Base-by-base conservation (phyloP, 2,797 vertebrate genomes). In the Megaceryle alcyon region DNA sequence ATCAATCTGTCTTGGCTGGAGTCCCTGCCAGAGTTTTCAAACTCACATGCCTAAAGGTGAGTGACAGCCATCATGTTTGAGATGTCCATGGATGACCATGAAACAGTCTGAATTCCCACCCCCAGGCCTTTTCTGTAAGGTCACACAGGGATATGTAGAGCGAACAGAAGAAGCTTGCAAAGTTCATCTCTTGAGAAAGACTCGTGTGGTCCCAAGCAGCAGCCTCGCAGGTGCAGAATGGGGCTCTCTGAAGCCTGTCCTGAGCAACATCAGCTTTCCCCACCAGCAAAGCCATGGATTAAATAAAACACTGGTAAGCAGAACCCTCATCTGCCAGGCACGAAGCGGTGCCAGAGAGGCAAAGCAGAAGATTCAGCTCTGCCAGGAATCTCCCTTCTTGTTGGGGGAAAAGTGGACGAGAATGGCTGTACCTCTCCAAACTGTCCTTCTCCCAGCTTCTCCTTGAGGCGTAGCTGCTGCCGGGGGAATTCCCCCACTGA, bases 401-500 rank as follows among this genome's bases (percentile, higher is more conserved):
- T 19, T 6, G n/a, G 12, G 65, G 81, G 8, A 23, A 6, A 14
- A 7, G 6, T 14, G 17, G 35, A 61, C 71, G 22, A 14, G 41
- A n/a, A 28, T 1, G 33, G 82, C 80, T 44, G 49, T 97, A 97
- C 96, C 95, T 97, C 96, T 88, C 96, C 96, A 66, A 97, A 97
- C 80, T 97, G 96, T 19, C 97, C 97, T 66, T 97, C 97, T 70
- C 97, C 97, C 80, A 97, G 91, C 86, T 97, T 97, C 92, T 97
- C 97, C 79, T 97, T 97, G 66, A 97, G 94, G 2, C 96, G 92
- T 8, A 97, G 93, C 88, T 97, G 97, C 68, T 97, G 96, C 51
- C 97, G 86, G 4, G 97, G 97, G 80, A 97, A 97, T 3, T 97
- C 97, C 14, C 94, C 97, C 37, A 97, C 97, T 0, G 98, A 98